Base-by-base conservation (phyloP, 92 coral and sea anemone genomes). In the Pocillopora meandrina region DNA sequence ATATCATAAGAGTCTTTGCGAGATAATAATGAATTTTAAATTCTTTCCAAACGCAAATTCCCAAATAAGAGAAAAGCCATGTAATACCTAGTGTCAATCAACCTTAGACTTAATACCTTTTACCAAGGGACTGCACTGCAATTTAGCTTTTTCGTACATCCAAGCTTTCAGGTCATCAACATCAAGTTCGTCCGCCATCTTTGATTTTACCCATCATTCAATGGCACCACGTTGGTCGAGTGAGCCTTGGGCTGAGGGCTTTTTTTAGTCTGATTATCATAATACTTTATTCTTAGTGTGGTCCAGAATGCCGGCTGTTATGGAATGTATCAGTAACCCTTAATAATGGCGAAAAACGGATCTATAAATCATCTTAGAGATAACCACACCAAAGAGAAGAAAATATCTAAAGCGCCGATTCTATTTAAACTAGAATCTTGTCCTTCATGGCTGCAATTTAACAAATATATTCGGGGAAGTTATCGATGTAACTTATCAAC, bases 391-490 rank as follows among this genome's bases (percentile, higher is more conserved):
- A 31, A 19, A 17, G 89, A 80, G 60, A 73, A 67, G 19, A 62
- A 64, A 60, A 67, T 52, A 12, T 68, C 82, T 55, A 67, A 74
- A 65, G 83, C 18, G 21, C 73, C 77, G 20, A 73, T 61, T 1
- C 85, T 91, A 2, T 90, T 85, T 67, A 61, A 88, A 2, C 81
- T 87, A 71, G 75, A 89, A 64, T 84, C 71, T 1, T 87, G 92
- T 52, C 98, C 98, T 15, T 74, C 93, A 14, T 94, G 98, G 98
- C 80, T 96, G 61, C 95, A 93, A 75, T 96, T 89, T 42, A 96
- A 96, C 90, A 91, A 88, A 76, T 94, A 82, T 80, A 89, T 96
- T 17, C 79, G 87, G 65, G 74, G 66, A 21, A 98, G 98, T 26
- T 96, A 96, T 77, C 95, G 98, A 15, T 87, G 91, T 63, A 89